Conservation (phyloP, 2,113 vertebrate species). For the Chelonoidis abingdonii region DNA sequence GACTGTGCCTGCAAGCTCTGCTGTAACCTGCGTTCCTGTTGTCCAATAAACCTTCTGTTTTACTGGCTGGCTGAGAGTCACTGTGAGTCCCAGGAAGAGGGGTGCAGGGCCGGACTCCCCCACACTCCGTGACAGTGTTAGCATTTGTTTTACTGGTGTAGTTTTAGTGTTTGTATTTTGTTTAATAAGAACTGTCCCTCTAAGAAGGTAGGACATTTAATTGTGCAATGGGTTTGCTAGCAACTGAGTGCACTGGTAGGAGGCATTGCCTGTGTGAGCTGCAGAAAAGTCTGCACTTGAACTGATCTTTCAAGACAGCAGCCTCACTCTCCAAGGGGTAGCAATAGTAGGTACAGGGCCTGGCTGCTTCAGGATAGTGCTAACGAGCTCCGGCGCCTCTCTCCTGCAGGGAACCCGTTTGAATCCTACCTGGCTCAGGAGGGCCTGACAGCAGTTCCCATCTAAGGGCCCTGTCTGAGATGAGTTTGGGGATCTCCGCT, state of each 20-base stretch:
- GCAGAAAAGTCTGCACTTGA: neutral
- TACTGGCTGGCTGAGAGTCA: no score
- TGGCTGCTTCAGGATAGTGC: neutral
- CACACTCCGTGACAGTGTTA: no score
- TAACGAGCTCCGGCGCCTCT: neutral
- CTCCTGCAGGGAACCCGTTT: neutral
- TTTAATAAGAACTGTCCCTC: neutral
- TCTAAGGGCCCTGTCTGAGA: fast-evolving
- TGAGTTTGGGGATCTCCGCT: neutral
- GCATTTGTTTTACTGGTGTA: no score
- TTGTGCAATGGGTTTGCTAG: neutral
- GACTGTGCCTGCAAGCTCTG: no score
- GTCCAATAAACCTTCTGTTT: no score
- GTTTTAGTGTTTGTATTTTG: no score
- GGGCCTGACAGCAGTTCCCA: fast-evolving
- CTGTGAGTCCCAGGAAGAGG: no score
- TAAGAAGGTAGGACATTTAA: neutral
- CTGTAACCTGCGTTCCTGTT: no score
- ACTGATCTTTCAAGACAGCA: no score
- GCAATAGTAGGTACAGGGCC: no score
- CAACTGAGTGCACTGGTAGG: neutral
- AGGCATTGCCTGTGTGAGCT: neutral
- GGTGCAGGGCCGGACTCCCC: no score
- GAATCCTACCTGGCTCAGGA: neutral
- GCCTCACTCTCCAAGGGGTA: no score